Evolutionary conservation across 2,113 vertebrate genomes (phyloP).

Genomic region (Toxotes jaculatrix): DNA sequence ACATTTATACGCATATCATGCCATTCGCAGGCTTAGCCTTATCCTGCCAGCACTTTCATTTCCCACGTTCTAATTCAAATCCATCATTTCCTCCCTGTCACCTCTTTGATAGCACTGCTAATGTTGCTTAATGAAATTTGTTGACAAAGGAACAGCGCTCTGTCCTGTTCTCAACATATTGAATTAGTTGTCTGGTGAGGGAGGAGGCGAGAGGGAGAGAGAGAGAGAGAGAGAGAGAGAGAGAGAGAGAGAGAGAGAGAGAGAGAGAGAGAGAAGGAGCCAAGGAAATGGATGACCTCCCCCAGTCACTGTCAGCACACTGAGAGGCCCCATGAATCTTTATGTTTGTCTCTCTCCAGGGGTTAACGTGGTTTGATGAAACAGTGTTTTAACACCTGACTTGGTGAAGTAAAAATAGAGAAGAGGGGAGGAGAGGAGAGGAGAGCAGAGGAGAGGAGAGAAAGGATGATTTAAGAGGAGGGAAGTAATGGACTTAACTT

Average conservation of each 20-base stretch:
- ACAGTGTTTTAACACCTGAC: conserved; percentile 73
- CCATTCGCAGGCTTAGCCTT: conserved; percentile 29
- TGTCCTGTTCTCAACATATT: conserved; percentile 64
- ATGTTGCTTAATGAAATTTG: conserved; percentile 80
- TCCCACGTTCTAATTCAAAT: conserved; percentile 68
- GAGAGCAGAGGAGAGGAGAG: conserved; percentile 8
- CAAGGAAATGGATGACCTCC: conserved; percentile 68
- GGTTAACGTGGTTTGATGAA: conserved; percentile 80
- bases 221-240: conserved; percentile 11
- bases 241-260: conserved; percentile 4
- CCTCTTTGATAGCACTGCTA: conserved; percentile 67
- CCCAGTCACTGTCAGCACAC: conserved; percentile 64
- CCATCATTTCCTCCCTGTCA: conserved; percentile 71
- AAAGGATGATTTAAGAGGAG: conserved; percentile 64
- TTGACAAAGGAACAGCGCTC: conserved; percentile 69
- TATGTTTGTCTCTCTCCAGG: conserved; percentile 68
- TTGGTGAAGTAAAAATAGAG: conserved; percentile 45
- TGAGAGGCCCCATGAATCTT: conserved; percentile 71
- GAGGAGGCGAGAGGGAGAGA: conserved; percentile 19
- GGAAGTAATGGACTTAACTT: conserved; percentile 76
- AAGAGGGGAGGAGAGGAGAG: not conserved
- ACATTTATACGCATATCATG: conserved; percentile 46
- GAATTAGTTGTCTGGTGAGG: conserved; percentile 69
- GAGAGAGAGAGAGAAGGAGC: conserved; percentile 28
- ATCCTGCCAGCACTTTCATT: conserved; percentile 66